Base-by-base conservation (phyloP, 2,888 invertebrate genomes). In the Iphiclides podalirius region DNA sequence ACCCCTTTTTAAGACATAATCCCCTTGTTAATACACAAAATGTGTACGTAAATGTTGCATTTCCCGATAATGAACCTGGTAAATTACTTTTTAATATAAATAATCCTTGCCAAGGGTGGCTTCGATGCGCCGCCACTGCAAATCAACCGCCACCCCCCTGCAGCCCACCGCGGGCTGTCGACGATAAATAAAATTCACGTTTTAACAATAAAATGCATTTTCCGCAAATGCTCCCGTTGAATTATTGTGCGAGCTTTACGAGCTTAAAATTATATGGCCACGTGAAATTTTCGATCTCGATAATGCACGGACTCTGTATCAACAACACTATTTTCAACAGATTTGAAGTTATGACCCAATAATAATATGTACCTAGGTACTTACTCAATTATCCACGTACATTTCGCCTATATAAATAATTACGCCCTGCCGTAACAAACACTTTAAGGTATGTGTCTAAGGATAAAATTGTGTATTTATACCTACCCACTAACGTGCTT, bases 191-290 rank as follows among this genome's bases (percentile, higher is more conserved):
- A 88, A 88, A 87, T 88, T 88, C 87, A 87, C 87, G 87, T 87
- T 87, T 88, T 87, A 88, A 87, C 87, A 88, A 88, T 88, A 88
- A 88, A 88, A 87, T 88, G 87, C 86, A 87, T 88, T 87, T 88
- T 87, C 88, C 87, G 86, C 87, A 87, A 88, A 88, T 87, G 87
- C 84, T 84, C 72, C 82, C 78, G 77, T 85, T 20, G 86, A 87
- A 83, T 87, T 87, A 87, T 87, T 78, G 79, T 76, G 64, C 77
- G 69, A 72, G 84, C 83, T 88, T 87, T 87, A 88, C 83, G 87
- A 87, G 87, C 84, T 88, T 86, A 87, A 88, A 88, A 88, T 88
- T 87, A 87, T 86, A 87, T 82, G 80, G 78, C 74, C 84, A 82
- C 79, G 83, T 85, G 84, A 86, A 87, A 87, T 86, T 85, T 85